These are phyloP conservation scores for Miniopterus natalensis DNA, from an alignment of 2,113 vertebrate genomes.

Conservation along the genomic window DNA sequence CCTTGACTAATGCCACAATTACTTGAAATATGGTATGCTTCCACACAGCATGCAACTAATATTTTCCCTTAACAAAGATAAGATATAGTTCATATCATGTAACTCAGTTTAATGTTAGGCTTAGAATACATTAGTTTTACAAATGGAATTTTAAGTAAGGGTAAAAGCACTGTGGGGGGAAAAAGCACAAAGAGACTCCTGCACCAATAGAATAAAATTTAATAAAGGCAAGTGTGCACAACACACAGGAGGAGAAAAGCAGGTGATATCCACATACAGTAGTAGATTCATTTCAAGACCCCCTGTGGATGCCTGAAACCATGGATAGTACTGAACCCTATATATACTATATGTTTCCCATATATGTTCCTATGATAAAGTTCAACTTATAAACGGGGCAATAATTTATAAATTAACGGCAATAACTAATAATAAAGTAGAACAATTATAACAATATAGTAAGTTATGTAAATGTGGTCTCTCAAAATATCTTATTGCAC, in stretches of 20 bases:
- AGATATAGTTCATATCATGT: slow-evolving; percentile 58
- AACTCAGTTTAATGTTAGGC: slow-evolving; percentile 71
- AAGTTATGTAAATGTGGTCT: background rate
- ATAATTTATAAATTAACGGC: background rate
- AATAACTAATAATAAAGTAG: background rate
- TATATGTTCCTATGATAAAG: background rate
- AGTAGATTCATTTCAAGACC: background rate
- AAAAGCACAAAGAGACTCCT: slow-evolving; percentile 4
- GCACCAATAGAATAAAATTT: slow-evolving; percentile 40
- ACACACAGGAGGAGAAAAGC: background rate
- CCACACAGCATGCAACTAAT: slow-evolving; percentile 38
- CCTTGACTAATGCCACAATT: background rate
- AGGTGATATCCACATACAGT: background rate
- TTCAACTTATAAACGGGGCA: background rate
- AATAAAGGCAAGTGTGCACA: slow-evolving; percentile 37
- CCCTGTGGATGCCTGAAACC: background rate
- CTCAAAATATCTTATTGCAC: background rate
- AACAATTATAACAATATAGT: background rate
- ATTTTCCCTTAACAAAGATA: slow-evolving; percentile 72
- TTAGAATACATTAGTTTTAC: slow-evolving; percentile 75
- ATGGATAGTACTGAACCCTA: no score
- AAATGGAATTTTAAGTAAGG: slow-evolving; percentile 81
- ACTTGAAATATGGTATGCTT: slow-evolving; percentile 59
- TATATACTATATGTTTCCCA: background rate
- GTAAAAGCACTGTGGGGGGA: slow-evolving; percentile 34